Conservation (phyloP, 2,113 vertebrate species). For the Phasianus colchicus region DNA sequence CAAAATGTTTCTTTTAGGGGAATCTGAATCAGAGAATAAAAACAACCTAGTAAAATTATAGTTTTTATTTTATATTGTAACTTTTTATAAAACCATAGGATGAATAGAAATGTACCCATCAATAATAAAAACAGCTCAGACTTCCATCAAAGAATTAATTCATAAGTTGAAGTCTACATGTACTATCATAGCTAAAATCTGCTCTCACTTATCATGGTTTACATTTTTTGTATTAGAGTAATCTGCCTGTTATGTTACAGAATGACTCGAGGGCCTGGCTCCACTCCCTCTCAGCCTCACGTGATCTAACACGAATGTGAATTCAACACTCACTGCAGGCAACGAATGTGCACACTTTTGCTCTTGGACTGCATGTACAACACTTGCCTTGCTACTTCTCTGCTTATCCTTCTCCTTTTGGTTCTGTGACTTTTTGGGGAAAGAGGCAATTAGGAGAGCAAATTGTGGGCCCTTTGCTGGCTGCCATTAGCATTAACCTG, state of each 20-base stretch:
- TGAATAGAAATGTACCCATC: neutral
- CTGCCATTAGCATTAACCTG: neutral
- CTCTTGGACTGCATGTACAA: neutral
- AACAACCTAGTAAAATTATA: neutral
- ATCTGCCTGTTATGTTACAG: conserved; percentile 24
- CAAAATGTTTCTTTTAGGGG: neutral
- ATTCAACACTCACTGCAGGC: no score
- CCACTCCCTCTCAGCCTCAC: neutral
- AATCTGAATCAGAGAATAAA: neutral
- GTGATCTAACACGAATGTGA: neutral
- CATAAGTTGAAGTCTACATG: neutral
- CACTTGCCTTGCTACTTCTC: neutral
- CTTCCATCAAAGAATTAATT: neutral
- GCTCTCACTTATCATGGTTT: conserved; percentile 35
- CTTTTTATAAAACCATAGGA: neutral
- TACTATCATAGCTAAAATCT: conserved; percentile 18
- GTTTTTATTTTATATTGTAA: neutral
- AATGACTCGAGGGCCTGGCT: conserved; percentile 30
- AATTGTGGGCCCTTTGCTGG: neutral
- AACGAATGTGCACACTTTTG: neutral
- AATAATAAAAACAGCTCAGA: neutral
- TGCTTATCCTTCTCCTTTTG: neutral
- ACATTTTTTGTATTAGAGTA: conserved; percentile 38
- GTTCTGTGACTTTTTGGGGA: neutral
- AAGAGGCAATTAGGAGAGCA: neutral